Evolutionary conservation across 1,140 invertebrate species (phyloP), one percentile per base, ranked within the genome.

Genomic region (Scaptodrosophila lebanonensis): DNA sequence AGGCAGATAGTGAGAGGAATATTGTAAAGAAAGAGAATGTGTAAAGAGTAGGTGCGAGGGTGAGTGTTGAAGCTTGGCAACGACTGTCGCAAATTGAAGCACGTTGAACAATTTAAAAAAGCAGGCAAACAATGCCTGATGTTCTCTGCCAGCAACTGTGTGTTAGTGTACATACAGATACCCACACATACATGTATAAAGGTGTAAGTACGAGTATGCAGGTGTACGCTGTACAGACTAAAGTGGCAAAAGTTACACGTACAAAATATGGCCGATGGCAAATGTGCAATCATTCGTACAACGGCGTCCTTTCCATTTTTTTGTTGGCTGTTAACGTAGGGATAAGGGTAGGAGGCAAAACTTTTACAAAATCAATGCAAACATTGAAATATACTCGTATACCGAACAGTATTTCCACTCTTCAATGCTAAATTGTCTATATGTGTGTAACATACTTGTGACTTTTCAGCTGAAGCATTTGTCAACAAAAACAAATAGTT

Each of bases 201-300:
- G n/a, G 33, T 32, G 16, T 22, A n/a, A 20, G 9, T 18, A 2
- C 39, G 1, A 17, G 20, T 20, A 0, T 47, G 1, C 30, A n/a
- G 35, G 22, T 44, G 36, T 43, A 12, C 64, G 35, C 36, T 40
- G 32, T 50, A 38, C 15, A 13, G 17, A 44, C 45, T 51, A 66
- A 64, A 71, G 72, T 76, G 72, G 72, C 62, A 49, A 52, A 76
- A 71, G 64, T 66, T 72, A 77, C 72, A 76, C 72, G 72, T 77
- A 62, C 71, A 22, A 65, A 57, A 70, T 61, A 59, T 76, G 38
- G 50, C 70, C 51, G 25, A 40, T 54, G 71, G 71, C 72, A 68
- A 59, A 62, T 70, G 72, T 70, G 71, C 61, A 73, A 58, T 73
- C 70, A 60, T 73, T 75, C 70, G 44, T 61, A 43, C 63, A 35